Evolutionary conservation across 1,140 invertebrate genomes (phyloP), one percentile per base, ranked within the genome.

Genomic region (Drosophila grimshawi): DNA sequence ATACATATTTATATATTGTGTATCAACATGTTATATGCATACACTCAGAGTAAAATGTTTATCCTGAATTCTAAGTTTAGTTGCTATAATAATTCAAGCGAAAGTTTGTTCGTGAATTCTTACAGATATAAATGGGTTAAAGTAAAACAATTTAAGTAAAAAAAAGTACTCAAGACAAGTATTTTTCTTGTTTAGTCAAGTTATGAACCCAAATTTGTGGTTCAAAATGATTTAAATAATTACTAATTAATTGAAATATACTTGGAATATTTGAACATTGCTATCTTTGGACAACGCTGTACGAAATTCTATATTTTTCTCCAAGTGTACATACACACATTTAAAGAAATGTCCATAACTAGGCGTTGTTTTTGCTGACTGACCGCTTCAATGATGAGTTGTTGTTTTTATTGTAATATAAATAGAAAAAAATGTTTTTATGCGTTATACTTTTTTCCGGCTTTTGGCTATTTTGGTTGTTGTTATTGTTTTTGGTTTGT

Each of bases 381-480:
- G 83, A 80, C 83, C 79, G 77, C 83, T 77, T 74, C 71, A 78
- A 78, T 78, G 78, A 81, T 81, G 78, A 78, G 78, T 76, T 81
- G 76, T 80, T 73, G 74, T 69, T 80, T 67, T 83, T 79, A 53
- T 77, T 85, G 63, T 80, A 86, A 43, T 53, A 41, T n/a, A 41
- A 41, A 41, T 41, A 41, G 0, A 41, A n/a, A 61, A 46, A 61
- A 35, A 46, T 57, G 41, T 63, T 61, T 55, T 35, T 46, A 41
- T 65, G 27, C 53, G 52, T 27, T 45, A 59, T 65, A 41, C n/a
- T 81, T 73, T 70, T 78, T 86, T 86, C 77, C 81, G 73, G 81
- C 60, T 80, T 69, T 56, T 19, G 30, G 41, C 46, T 49, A 57
- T 30, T 51, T 70, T 64, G 49, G 10, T 60, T 37, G 29, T 61